A percentile compares a stretch with the other conserved stretches of the same genome.
Conservation (phyloP, 2,113 vertebrate genomes). For the Meriones unguiculatus region DNA sequence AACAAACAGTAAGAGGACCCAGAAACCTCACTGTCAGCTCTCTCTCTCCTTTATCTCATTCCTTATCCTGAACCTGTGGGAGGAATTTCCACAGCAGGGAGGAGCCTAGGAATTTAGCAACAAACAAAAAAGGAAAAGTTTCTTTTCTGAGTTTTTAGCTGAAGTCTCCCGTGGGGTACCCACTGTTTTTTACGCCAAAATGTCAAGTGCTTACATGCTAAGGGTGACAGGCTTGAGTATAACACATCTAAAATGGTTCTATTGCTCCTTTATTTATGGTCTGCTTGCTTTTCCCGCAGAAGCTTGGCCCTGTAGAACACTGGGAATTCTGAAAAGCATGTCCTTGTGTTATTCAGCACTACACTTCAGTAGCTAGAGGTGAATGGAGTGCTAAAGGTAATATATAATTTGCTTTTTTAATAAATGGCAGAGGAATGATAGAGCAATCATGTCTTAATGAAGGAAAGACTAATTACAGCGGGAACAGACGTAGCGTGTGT, state of each 20-base stretch:
- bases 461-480: conserved; percentile 65
- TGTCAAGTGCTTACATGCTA: fast-evolving
- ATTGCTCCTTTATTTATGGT: neutral
- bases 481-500: conserved; percentile 51
- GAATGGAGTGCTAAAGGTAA: conserved; percentile 67
- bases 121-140: neutral
- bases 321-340: conserved; percentile 42
- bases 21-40: neutral
- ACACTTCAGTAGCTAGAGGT: conserved; percentile 60
- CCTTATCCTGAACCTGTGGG: neutral
- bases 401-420: conserved; percentile 72
- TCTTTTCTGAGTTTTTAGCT: conserved; percentile 28
- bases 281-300: conserved; percentile 42
- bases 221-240: neutral
- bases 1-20: neutral
- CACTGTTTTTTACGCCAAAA: neutral
- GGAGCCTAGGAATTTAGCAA: neutral
- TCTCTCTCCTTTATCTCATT: neutral
- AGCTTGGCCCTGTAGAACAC: conserved; percentile 37
- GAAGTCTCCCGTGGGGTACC: neutral
- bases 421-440: conserved; percentile 56
- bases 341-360: conserved; percentile 59
- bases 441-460: conserved; percentile 56
- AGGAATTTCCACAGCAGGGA: neutral
- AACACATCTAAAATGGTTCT: neutral